Evolutionary conservation across 2,888 invertebrate species (phyloP).

Genomic region (Drosophila robusta): DNA sequence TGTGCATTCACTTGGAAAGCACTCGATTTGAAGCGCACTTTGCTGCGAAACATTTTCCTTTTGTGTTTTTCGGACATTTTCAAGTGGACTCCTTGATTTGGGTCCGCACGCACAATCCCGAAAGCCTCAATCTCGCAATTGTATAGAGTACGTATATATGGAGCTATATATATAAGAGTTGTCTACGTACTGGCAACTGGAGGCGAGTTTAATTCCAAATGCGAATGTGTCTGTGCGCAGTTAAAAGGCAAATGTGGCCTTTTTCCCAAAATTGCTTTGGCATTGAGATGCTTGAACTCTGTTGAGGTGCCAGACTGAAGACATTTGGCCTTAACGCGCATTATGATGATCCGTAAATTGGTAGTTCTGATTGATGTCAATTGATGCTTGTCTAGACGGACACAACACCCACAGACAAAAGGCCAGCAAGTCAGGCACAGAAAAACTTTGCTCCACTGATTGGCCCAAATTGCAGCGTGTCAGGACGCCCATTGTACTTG

Average conservation of each 20-base stretch:
- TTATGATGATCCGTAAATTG: constrained; percentile 34
- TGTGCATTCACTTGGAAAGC: constrained; percentile 53
- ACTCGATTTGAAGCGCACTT: constrained; percentile 37
- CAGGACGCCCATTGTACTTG: not conserved
- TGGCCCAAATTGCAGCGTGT: not conserved
- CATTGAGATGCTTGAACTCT: constrained; percentile 44
- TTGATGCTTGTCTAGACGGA: constrained; percentile 46
- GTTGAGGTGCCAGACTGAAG: constrained; percentile 13
- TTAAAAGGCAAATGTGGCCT: constrained; percentile 19
- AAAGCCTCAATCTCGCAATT: not conserved
- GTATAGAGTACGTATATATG: not conserved
- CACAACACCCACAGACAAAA: not conserved
- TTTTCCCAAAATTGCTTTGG: constrained; percentile 34
- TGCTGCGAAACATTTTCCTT: constrained; percentile 19
- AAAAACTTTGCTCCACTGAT: constrained; percentile 4
- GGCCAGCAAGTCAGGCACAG: not conserved
- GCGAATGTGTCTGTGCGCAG: constrained; percentile 8
- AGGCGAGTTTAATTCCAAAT: constrained; percentile 12
- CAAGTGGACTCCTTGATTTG: constrained; percentile 36
- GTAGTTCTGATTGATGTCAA: constrained; percentile 36
- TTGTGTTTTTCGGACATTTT: constrained; percentile 28
- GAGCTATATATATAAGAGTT: not conserved
- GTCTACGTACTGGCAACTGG: not conserved
- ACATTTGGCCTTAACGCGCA: constrained; percentile 15
- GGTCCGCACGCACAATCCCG: constrained; percentile 8